Base-by-base conservation (phyloP, 2,797 vertebrate genomes). In the Leptatherina wallacei region DNA sequence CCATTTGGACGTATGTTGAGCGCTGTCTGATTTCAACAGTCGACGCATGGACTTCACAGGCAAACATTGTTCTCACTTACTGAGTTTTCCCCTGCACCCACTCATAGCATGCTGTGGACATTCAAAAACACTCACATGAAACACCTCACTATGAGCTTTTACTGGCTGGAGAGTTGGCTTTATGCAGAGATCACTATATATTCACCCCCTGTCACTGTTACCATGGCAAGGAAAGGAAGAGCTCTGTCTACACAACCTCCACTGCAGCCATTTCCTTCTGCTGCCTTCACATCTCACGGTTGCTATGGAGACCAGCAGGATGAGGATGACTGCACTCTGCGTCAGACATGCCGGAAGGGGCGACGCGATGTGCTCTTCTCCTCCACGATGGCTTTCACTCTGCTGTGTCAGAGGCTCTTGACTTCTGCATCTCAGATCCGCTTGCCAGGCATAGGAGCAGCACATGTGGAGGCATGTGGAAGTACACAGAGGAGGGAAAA, bases 201-300 rank as follows among this genome's bases (percentile, higher is more conserved):
- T 91, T 91, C 90, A 90, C 87, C 88, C 87, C 88, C 84, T 86
- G 86, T 91, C 90, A 87, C 88, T 93, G 93, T 95, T 95, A 89
- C 93, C 91, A 94, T 94, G 93, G 93, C 87, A 83, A 95, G 87
- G 80, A 78, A 85, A 92, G 87, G 90, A 92, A 90, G 89, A 89
- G 91, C 90, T 90, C 84, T 85, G 83, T 91, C 91, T 91, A 77
- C 84, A 85, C 73, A 90, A 81, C 65, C 87, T 81, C 85, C 85
- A 82, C 86, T 91, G 90, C 91, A 90, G 90, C 91, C 90, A 91
- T 92, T 91, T 92, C 82, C 89, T 85, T 78, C 79, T 13, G 77
- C 90, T 88, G 90, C 89, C 86, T 91, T 89, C 90, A 93, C 91
- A 87, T 92, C 89, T 75, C 71, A 8, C 0, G 77, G 92, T 94